These are phyloP conservation scores for Propithecus deckenii DNA, from an alignment of 2,797 vertebrate species.

Conservation along the genomic window DNA sequence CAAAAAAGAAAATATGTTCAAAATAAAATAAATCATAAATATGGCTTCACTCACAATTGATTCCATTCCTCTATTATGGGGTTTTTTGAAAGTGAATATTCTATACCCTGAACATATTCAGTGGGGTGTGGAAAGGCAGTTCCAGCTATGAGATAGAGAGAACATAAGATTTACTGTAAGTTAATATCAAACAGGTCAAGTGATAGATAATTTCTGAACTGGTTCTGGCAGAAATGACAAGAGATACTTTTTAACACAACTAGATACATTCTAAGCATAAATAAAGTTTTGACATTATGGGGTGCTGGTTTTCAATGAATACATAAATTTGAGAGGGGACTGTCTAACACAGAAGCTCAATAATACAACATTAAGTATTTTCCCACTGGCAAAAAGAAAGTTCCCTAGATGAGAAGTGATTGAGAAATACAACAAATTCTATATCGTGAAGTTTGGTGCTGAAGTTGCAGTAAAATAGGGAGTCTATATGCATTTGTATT, in stretches of 20 bases:
- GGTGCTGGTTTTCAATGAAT: slow-evolving; percentile 56
- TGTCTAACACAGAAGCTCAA: slow-evolving; percentile 1
- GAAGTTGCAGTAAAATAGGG: neutral
- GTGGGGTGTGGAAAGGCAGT: neutral
- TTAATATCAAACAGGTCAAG: slow-evolving; percentile 60
- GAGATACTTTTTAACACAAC: slow-evolving; percentile 44
- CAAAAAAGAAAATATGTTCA: neutral
- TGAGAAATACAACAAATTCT: neutral
- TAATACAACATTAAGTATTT: slow-evolving; percentile 36
- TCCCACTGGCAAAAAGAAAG: neutral
- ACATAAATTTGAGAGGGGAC: slow-evolving; percentile 52
- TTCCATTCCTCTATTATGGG: neutral
- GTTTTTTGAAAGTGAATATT: neutral
- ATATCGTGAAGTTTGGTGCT: neutral
- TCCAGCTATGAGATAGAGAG: neutral
- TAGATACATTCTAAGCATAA: slow-evolving; percentile 35
- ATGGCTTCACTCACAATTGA: neutral
- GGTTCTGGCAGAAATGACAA: slow-evolving; percentile 52
- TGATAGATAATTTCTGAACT: slow-evolving; percentile 63
- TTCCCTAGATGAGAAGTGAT: neutral
- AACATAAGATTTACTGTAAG: slow-evolving; percentile 46
- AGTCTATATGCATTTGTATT: neutral
- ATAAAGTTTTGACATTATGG: slow-evolving; percentile 53
- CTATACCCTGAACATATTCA: neutral
- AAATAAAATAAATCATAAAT: neutral